phyloP scores from a whole-genome alignment of 2,113 vertebrate genomes.

The Halichoerus grypus region DNA sequence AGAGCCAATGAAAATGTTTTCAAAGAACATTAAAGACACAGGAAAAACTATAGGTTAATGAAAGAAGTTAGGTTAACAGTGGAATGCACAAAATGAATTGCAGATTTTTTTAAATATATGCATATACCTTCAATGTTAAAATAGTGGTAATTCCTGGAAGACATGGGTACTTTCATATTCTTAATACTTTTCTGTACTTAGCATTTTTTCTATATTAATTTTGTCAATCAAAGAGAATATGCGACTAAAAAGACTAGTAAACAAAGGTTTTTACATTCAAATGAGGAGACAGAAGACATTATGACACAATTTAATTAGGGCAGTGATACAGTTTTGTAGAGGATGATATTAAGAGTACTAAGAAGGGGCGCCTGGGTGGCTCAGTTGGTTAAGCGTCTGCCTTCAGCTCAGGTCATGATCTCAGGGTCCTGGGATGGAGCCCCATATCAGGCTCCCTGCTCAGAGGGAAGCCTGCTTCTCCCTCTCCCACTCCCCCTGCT shows the following conservation, averaged over 20 bases:
- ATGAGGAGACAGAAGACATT: neutral
- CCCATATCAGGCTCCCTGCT: too few relatives aligned
- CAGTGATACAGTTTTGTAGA: neutral
- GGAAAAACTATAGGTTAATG: neutral
- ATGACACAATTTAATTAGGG: neutral
- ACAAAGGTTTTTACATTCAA: slow-evolving; percentile 14
- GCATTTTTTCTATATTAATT: slow-evolving; percentile 5
- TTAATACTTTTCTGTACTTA: neutral
- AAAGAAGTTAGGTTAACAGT: neutral
- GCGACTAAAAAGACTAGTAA: slow-evolving; percentile 28
- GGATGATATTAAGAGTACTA: neutral
- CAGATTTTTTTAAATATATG: neutral
- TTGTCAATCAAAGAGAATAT: slow-evolving; percentile 32
- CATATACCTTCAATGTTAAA: slow-evolving; percentile 39
- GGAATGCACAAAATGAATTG: slow-evolving; percentile 22
- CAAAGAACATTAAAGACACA: neutral
- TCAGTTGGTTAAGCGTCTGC: too few relatives aligned
- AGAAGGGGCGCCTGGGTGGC: neutral
- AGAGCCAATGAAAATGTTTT: slow-evolving; percentile 36
- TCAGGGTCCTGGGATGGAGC: too few relatives aligned
- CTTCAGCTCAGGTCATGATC: too few relatives aligned
- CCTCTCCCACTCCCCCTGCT: too few relatives aligned
- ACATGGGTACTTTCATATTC: neutral
- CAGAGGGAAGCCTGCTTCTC: too few relatives aligned
- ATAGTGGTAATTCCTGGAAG: neutral